Percentiles rank a stretch among this genome's conserved stretches.
These are phyloP conservation scores for Axea sp. DNA, from an alignment of 2,888 invertebrate genomes.

Conservation along the genomic window DNA sequence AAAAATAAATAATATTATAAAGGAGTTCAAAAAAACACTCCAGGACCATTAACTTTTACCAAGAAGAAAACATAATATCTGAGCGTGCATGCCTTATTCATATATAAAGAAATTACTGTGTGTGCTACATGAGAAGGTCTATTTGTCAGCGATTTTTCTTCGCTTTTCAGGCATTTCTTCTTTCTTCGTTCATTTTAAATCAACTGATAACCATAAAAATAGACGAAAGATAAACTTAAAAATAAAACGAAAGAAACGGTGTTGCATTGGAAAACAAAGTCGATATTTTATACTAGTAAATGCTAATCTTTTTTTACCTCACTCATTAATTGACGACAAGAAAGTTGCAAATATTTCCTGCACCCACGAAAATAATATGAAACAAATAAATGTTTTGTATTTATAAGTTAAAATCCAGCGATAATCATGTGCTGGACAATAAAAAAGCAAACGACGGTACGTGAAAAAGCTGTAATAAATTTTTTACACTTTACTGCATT, in stretches of 20 bases:
- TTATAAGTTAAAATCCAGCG: slow-evolving; percentile 25
- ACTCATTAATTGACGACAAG: no score
- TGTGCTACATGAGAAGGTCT: slow-evolving; percentile 26
- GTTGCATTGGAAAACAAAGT: no score
- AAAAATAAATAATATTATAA: no score
- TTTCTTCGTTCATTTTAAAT: slow-evolving; percentile 34
- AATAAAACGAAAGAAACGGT: no score
- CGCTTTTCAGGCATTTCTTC: slow-evolving; percentile 17
- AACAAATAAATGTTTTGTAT: slow-evolving; percentile 21
- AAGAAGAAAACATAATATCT: slow-evolving; percentile 33
- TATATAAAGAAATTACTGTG: slow-evolving; percentile 16
- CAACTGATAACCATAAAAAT: slow-evolving; percentile 37
- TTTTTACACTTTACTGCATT: slow-evolving; percentile 51
- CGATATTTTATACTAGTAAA: no score
- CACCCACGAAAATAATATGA: slow-evolving; percentile 1
- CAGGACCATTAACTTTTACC: slow-evolving; percentile 42
- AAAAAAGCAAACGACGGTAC: slow-evolving; percentile 28
- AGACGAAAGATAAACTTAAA: no score
- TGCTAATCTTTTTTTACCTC: no score
- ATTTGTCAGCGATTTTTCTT: slow-evolving; percentile 48
- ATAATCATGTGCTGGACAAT: slow-evolving; percentile 18
- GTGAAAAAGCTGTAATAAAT: slow-evolving; percentile 44
- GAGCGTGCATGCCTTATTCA: slow-evolving; percentile 18
- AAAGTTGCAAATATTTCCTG: no score
- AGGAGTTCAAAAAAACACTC: slow-evolving; percentile 33